A percentile compares a stretch with the other conserved stretches of the same genome.
phyloP scores from a whole-genome alignment of 2,797 vertebrate species.

The Scleropages formosus region DNA sequence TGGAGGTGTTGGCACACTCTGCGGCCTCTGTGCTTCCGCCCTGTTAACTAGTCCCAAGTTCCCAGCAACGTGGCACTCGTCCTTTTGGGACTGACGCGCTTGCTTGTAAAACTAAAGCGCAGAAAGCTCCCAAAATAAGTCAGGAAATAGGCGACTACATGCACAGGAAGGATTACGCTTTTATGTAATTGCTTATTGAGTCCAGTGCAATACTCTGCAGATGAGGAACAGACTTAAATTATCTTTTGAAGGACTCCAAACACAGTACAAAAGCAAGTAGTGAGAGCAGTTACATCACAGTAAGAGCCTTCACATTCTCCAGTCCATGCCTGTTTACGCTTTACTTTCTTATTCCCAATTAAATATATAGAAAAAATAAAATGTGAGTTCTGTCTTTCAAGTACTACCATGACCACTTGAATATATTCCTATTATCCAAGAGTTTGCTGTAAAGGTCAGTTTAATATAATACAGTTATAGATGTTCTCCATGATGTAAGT shows the following conservation, averaged over 20 bases:
- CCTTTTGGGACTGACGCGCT: background rate
- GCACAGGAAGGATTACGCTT: background rate
- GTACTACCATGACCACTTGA: constrained; percentile 18
- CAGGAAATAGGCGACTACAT: background rate
- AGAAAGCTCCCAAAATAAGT: constrained; percentile 10
- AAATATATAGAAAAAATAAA: constrained; percentile 26
- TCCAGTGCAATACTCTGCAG: background rate
- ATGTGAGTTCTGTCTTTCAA: background rate
- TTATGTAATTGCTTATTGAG: background rate
- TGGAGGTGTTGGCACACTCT: constrained; percentile 16
- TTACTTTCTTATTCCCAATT: constrained; percentile 17
- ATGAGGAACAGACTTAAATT: constrained; percentile 6
- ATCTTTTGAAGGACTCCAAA: background rate
- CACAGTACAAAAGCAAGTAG: background rate
- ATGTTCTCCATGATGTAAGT: background rate
- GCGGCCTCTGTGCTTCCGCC: constrained; percentile 9
- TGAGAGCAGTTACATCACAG: constrained; percentile 7
- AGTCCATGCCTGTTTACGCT: constrained; percentile 5
- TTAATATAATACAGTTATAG: background rate
- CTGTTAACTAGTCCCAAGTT: constrained; percentile 5
- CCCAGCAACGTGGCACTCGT: background rate
- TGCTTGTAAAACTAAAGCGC: background rate
- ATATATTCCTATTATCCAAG: constrained; percentile 28
- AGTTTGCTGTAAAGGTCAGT: constrained; percentile 12
- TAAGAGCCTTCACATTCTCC: constrained; percentile 17